Conservation (phyloP, 2,113 vertebrate species). For the Todiramphus chloris region DNA sequence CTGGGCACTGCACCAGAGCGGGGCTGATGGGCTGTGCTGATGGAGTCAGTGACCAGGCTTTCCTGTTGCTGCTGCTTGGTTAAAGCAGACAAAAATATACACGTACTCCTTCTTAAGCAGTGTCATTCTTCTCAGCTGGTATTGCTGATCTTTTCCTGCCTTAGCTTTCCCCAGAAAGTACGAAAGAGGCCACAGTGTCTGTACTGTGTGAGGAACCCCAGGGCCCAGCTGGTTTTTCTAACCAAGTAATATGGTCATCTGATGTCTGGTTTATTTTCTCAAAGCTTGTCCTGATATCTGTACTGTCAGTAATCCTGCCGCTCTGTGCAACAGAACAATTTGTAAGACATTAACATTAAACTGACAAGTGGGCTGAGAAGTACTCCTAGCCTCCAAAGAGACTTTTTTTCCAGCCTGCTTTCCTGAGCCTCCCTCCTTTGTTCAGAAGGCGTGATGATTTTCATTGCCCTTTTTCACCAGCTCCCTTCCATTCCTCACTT, state of each 20-base stretch:
- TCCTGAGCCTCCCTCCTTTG: not conserved
- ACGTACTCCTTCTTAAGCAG: not conserved
- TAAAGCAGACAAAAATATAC: not conserved
- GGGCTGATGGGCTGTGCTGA: not conserved
- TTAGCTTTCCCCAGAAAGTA: not conserved
- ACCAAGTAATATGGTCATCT: not conserved
- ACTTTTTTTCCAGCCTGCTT: not conserved
- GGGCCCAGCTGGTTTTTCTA: not conserved
- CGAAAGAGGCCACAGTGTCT: not conserved
- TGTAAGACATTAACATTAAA: not conserved
- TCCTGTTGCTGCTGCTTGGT: not conserved
- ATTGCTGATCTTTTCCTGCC: not conserved
- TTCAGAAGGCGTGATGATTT: not conserved
- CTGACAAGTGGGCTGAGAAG: not conserved
- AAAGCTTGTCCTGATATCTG: not conserved
- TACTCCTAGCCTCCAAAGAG: not conserved
- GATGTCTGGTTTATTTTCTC: not conserved
- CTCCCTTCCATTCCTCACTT: not conserved
- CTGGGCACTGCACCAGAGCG: not conserved
- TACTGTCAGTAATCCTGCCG: not conserved
- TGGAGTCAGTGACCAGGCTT: not conserved
- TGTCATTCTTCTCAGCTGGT: not conserved
- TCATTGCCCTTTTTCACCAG: not conserved
- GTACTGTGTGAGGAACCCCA: fast-evolving
- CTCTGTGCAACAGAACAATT: not conserved